phyloP scores from a whole-genome alignment of 1,140 invertebrate genomes.

The Danaus plexippus region DNA sequence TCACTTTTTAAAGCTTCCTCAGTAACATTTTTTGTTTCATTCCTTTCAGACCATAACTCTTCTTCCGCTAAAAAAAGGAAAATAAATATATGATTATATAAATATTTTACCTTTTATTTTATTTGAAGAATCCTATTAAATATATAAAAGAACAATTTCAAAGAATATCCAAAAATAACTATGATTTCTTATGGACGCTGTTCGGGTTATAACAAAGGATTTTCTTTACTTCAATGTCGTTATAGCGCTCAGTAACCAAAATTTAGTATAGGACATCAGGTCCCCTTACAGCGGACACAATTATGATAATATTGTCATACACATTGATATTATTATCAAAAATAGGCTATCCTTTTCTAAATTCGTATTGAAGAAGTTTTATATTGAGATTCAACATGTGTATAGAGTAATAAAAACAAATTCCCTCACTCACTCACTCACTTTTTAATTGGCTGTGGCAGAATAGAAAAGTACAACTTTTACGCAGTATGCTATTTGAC shows the following conservation, averaged over 20 bases:
- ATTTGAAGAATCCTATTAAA: too few species aligned
- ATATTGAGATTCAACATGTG: too few species aligned
- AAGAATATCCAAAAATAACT: not conserved
- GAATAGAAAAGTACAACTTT: too few species aligned
- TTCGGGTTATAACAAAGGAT: slow-evolving; percentile 31
- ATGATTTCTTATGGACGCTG: slow-evolving; percentile 12
- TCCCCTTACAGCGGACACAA: slow-evolving; percentile 30
- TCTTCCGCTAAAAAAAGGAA: slow-evolving; percentile 48
- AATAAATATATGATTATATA: slow-evolving; percentile 1
- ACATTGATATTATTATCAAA: not conserved
- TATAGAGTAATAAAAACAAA: too few species aligned
- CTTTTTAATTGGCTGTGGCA: too few species aligned
- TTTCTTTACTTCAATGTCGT: slow-evolving; percentile 28
- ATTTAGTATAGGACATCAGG: slow-evolving; percentile 28
- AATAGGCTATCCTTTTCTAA: too few species aligned
- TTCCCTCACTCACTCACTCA: too few species aligned
- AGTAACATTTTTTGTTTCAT: slow-evolving; percentile 11
- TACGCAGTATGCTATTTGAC: too few species aligned
- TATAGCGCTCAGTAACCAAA: slow-evolving; percentile 33
- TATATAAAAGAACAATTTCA: not conserved
- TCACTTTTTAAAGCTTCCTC: slow-evolving; percentile 14
- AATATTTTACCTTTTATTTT: too few species aligned
- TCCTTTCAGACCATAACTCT: slow-evolving; percentile 47
- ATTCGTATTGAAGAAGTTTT: not conserved
- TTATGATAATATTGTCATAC: slow-evolving; percentile 51